Conservation (phyloP, 2,888 invertebrate species). For the Nymphalis polychloros region DNA sequence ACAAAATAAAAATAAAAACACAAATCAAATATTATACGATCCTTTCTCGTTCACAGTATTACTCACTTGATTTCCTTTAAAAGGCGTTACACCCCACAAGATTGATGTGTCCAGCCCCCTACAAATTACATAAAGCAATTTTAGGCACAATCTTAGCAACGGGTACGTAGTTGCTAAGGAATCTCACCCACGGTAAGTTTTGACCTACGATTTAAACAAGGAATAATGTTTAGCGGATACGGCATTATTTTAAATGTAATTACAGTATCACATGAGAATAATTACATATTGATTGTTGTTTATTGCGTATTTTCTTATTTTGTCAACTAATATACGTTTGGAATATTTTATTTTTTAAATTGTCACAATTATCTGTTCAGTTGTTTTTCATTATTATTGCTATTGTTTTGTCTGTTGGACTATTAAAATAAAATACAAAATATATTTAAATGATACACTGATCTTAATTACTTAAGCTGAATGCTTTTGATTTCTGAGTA, state of each 20-base stretch:
- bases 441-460: neutral
- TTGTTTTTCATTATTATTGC: no score
- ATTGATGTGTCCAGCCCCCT: constrained; percentile 60
- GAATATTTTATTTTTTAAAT: no score
- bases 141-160: constrained; percentile 71
- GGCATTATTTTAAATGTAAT: neutral
- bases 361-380: no score
- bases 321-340: no score
- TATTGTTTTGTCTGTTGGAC: no score
- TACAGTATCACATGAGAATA: no score
- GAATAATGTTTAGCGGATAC: constrained; percentile 38
- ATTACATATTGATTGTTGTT: no score
- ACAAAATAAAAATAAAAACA: no score
- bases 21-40: neutral
- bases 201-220: constrained; percentile 47
- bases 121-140: constrained; percentile 78
- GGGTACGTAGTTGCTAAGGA: constrained; percentile 66
- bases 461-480: neutral
- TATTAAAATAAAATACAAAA: neutral
- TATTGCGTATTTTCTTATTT: no score
- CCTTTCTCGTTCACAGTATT: constrained; percentile 23
- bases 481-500: constrained; percentile 19
- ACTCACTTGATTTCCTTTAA: constrained; percentile 38
- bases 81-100: constrained; percentile 46
- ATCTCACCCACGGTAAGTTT: constrained; percentile 61